Base-by-base conservation (phyloP, 2,113 vertebrate species). In the Syrmaticus mikado region DNA sequence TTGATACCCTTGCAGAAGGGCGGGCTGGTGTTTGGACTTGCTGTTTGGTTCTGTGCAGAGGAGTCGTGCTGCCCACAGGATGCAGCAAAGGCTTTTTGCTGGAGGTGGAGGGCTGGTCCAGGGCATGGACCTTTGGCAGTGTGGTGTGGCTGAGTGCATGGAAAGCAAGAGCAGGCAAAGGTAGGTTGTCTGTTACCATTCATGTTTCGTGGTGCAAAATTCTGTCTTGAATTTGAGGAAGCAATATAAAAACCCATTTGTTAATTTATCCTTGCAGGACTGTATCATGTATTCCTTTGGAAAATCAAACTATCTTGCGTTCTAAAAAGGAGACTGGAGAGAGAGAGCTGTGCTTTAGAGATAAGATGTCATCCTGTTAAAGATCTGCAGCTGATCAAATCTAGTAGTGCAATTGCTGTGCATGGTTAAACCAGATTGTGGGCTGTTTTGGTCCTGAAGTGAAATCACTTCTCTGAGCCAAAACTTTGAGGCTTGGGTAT, bases 151-250 rank as follows among this genome's bases (percentile, higher is more conserved):
- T 83, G 79, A 80, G 61, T 45, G 43, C 17, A 0, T 1, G 11
- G 82, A 48, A 65, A 74, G 53, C 0, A 0, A 14, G 32, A 76
- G 15, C 19, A 2, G 6, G 57, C 6, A 43, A 38, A 90, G 87
- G 85, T 93, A 75, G 76, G 91, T 96, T 24, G 28, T 90, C 21
- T 73, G 77, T 82, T 22, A 14, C 16, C 27, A 46, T 83, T 84
- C 34, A 10, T 8, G 15, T 82, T 73, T 73, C 24, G 8, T 28
- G 17, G 21, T 61, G 22, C 20, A 58, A 50, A 38, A 36, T 20
- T 61, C 46, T 78, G 9, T 76, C 46, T 92, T 86, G 55, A 73
- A 78, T 88, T 81, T 82, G 58, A 55, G 19, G 41, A 81, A 70
- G 30, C 19, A 32, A 68, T 68, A 30, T 61, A 30, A 36, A 41